Base-by-base conservation (phyloP, 2,888 invertebrate species). In the Biston betularia region DNA sequence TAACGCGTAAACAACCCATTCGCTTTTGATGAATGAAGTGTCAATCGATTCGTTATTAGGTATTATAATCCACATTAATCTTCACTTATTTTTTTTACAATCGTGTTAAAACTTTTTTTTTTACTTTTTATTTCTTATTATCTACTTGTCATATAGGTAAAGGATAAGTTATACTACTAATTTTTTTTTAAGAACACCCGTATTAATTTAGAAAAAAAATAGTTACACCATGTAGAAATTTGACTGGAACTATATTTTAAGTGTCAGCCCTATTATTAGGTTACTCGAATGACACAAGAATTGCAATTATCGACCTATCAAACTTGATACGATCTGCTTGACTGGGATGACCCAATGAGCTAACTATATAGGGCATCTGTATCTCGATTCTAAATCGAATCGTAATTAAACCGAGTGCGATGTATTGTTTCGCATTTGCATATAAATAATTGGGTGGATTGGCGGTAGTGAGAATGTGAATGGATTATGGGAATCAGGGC, bases 311-410 rank as follows among this genome's bases (percentile, higher is more conserved):
- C 79, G 83, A 83, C 82, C 83, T 85, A 86, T 85, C 83, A 80
- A 79, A 71, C 74, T 80, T 78, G 76, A 80, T 76, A 79, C 79
- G 72, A 80, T 76, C 69, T 66, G 86, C 83, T 79, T 73, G 81
- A 80, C 71, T 80, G 84, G 81, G 86, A 85, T 91, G 89, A 88
- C 89, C 89, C 83, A 92, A 83, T 88, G 81, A 82, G 82, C 85
- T 89, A 92, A 91, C 91, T 90, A 85, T 85, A 86, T 92, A 77
- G 92, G 84, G 83, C 90, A 91, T 92, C 92, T 79, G 77, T 80
- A 75, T 74, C 81, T 79, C 80, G 79, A 79, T 79, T 79, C 81
- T 78, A 82, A 84, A 84, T 82, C 80, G 82, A 86, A 85, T 84
- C 81, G 86, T 85, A 91, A 92, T 92, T 92, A 92, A 71, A 89